A percentile compares a stretch with the other conserved stretches of the same genome.
These are phyloP conservation scores for Acanthaster planci DNA, from an alignment of 35 echinoderm and acorn worm species.

Conservation along the genomic window DNA sequence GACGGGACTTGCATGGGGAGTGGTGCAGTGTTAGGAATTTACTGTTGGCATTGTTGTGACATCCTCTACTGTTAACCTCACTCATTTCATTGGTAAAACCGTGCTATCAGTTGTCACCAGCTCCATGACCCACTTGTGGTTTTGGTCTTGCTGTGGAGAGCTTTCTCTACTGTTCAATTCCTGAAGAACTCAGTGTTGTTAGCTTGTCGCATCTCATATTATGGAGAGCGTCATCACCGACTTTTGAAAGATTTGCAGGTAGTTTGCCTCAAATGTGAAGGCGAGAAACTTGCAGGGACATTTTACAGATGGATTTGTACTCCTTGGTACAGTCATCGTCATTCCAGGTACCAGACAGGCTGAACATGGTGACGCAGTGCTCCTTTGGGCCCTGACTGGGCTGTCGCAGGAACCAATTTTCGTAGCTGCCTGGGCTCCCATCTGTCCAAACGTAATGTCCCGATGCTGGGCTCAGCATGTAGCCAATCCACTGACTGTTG, in stretches of 20 bases:
- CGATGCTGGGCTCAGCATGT: background rate
- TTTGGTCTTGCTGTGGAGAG: background rate
- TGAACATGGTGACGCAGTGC: background rate
- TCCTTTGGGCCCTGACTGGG: background rate
- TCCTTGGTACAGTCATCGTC: background rate
- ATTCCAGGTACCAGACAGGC: conserved; percentile 11
- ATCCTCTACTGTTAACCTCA: too few species aligned
- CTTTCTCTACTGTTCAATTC: background rate
- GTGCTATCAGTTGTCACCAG: too few species aligned
- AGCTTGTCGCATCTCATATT: background rate
- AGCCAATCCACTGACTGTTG: background rate
- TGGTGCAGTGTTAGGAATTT: too few species aligned
- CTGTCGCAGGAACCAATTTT: background rate
- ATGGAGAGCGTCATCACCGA: background rate
- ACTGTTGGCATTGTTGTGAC: too few species aligned
- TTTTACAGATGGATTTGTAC: background rate
- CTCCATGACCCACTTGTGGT: too few species aligned
- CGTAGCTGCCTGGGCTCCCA: background rate
- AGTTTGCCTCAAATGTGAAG: background rate
- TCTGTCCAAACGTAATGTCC: background rate
- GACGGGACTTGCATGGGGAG: too few species aligned
- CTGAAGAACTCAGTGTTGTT: background rate
- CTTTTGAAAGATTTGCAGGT: background rate
- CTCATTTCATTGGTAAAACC: too few species aligned
- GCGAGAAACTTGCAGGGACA: background rate